phyloP scores from a whole-genome alignment of 2,113 vertebrate species.

The Hirundichthys speculiger region DNA sequence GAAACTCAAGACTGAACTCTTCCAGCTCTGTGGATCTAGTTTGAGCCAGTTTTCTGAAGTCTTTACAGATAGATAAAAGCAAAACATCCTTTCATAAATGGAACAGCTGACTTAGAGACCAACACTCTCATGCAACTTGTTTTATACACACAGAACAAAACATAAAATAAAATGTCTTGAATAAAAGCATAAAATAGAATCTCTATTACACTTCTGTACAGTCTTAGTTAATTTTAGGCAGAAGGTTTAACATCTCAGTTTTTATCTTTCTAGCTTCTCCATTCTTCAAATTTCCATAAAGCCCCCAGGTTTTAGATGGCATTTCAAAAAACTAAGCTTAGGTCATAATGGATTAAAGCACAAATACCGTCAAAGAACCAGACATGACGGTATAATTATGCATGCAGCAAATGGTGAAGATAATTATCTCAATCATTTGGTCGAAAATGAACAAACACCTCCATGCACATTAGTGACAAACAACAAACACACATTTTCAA shows the following conservation, averaged over 20 bases:
- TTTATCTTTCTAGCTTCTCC: not conserved
- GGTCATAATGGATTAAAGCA: not conserved
- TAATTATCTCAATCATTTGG: conserved; percentile 37
- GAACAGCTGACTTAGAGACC: too few species aligned
- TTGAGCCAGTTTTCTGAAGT: too few species aligned
- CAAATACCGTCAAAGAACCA: not conserved
- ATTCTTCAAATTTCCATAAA: not conserved
- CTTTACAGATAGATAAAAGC: too few species aligned
- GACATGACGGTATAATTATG: not conserved
- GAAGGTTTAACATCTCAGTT: not conserved
- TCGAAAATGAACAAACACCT: conserved; percentile 1
- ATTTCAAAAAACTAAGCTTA: not conserved
- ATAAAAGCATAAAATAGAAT: too few species aligned
- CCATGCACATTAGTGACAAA: not conserved
- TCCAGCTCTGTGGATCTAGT: too few species aligned
- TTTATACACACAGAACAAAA: too few species aligned
- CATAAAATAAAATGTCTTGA: too few species aligned
- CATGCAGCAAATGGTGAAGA: not conserved
- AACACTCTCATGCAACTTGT: too few species aligned
- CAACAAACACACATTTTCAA: conserved; percentile 7
- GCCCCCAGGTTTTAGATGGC: not conserved
- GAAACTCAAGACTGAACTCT: too few species aligned
- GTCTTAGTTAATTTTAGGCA: too few species aligned
- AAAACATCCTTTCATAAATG: too few species aligned
- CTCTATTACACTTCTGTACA: too few species aligned